Evolutionary conservation across 2,113 vertebrate species (phyloP).

Genomic region (Mugil cephalus): DNA sequence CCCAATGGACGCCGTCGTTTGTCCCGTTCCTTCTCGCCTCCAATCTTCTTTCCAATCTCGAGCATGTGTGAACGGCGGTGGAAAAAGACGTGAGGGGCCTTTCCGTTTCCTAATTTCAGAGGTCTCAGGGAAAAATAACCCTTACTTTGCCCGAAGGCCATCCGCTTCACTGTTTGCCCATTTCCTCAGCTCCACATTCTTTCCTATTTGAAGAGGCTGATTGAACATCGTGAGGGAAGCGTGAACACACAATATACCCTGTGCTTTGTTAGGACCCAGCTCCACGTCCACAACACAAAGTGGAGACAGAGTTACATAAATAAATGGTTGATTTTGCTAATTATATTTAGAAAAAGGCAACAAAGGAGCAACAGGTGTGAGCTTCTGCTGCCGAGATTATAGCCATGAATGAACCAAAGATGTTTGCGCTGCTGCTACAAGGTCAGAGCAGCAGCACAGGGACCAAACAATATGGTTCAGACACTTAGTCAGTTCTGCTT

Average conservation of each 20-base stretch:
- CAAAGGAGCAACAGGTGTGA: too few species aligned
- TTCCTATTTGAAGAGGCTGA: constrained; percentile 49
- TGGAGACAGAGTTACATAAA: too few species aligned
- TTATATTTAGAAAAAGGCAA: too few species aligned
- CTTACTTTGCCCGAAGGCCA: constrained; percentile 29
- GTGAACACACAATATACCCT: constrained; percentile 1
- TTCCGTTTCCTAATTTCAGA: constrained; percentile 67
- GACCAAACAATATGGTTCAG: too few species aligned
- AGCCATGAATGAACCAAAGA: too few species aligned
- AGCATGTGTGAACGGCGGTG: constrained; percentile 44
- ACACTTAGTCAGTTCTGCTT: too few species aligned
- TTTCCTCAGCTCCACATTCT: constrained; percentile 53
- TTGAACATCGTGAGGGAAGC: constrained; percentile 32
- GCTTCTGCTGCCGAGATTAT: too few species aligned
- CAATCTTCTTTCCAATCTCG: constrained; percentile 69
- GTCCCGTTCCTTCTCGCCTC: neutral
- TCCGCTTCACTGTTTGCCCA: constrained; percentile 35
- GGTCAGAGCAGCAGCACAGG: too few species aligned
- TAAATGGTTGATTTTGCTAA: too few species aligned
- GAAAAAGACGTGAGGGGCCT: constrained; percentile 43
- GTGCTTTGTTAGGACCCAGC: neutral
- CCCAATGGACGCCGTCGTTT: constrained; percentile 21
- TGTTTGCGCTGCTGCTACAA: too few species aligned
- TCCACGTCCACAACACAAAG: too few species aligned
- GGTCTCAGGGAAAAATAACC: constrained; percentile 33